These are phyloP conservation scores for Leptestheria dahalacensis DNA, from an alignment of 1,140 invertebrate genomes.

Conservation along the genomic window DNA sequence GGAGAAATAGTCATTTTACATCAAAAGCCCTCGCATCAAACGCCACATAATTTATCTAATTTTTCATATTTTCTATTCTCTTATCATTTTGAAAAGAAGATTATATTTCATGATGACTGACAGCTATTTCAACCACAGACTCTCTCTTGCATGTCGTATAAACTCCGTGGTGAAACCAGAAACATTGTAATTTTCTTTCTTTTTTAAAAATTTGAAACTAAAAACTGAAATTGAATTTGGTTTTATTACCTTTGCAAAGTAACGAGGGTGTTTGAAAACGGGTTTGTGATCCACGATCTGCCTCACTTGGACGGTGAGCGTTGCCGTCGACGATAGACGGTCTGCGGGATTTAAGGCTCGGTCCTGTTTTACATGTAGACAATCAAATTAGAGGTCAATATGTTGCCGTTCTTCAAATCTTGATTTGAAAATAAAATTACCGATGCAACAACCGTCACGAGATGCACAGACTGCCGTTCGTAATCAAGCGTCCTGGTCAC, in stretches of 20 bases:
- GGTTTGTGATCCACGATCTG: conserved; percentile 82
- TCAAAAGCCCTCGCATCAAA: background rate
- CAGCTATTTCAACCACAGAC: too few relatives aligned
- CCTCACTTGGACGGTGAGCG: conserved; percentile 64
- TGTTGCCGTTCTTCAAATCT: background rate
- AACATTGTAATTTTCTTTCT: too few relatives aligned
- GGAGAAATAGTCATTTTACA: too few relatives aligned
- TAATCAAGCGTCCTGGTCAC: conserved; percentile 78
- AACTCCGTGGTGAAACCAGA: too few relatives aligned
- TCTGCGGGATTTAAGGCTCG: conserved; percentile 56
- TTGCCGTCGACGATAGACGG: conserved; percentile 63
- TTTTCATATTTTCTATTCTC: conserved; percentile 17
- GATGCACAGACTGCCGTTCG: conserved; percentile 72
- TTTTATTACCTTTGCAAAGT: conserved; percentile 35
- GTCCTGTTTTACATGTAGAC: conserved; percentile 43
- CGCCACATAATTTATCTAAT: background rate
- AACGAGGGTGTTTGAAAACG: conserved; percentile 28
- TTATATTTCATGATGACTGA: too few relatives aligned
- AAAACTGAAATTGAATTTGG: too few relatives aligned
- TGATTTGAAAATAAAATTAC: conserved; percentile 36
- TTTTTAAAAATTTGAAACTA: too few relatives aligned
- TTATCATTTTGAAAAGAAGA: conserved; percentile 13
- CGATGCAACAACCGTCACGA: conserved; percentile 73
- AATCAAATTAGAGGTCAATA: background rate
- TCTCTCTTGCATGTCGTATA: too few relatives aligned